Percentiles rank a stretch among this genome's conserved stretches.
Evolutionary conservation across 2,797 vertebrate genomes (phyloP).

Genomic region (Xiphorhynchus erythropygius): DNA sequence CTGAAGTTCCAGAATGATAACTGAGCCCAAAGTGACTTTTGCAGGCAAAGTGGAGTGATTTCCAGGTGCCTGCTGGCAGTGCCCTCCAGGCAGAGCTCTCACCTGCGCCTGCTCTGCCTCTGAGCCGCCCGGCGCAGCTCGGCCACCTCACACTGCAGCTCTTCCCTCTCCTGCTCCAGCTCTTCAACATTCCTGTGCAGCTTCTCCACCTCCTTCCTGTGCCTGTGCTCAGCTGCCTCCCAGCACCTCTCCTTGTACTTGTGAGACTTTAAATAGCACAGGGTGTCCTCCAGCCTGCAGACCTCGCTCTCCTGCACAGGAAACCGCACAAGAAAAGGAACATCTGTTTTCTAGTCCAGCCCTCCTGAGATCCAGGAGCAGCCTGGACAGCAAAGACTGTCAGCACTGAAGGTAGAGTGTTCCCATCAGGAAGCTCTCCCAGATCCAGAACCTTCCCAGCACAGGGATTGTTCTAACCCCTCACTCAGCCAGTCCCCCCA

Average conservation of each 20-base stretch:
- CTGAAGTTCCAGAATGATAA: background rate
- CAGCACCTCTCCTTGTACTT: slow-evolving; percentile 41
- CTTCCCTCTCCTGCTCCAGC: slow-evolving; percentile 71
- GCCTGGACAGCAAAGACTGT: background rate
- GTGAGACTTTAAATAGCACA: slow-evolving; percentile 70
- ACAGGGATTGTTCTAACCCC: background rate
- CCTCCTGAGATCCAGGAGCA: background rate
- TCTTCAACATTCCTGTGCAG: slow-evolving; percentile 60
- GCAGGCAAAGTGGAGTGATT: background rate
- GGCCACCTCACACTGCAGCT: slow-evolving; percentile 74
- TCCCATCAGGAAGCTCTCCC: background rate
- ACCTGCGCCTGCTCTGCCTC: slow-evolving; percentile 72
- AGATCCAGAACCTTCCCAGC: background rate
- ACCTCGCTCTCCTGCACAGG: slow-evolving; percentile 74
- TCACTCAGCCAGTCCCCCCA: background rate
- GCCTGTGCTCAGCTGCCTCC: slow-evolving; percentile 5
- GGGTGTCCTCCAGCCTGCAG: slow-evolving; percentile 68
- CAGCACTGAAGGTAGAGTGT: background rate
- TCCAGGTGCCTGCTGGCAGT: accelerated
- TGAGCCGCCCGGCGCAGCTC: slow-evolving; percentile 68
- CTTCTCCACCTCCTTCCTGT: slow-evolving; percentile 52
- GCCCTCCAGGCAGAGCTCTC: background rate
- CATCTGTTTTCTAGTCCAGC: background rate
- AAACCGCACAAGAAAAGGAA: background rate
- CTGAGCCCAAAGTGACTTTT: accelerated